phyloP scores from a whole-genome alignment of 2,113 vertebrate genomes.

The Mus musculus region GRCm39 chr9:103322501-103323000 shows the following conservation, averaged over 20 bases:
- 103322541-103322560: neutral
- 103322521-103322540: neutral
- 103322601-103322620: neutral
- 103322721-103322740: neutral
- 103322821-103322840: too few species aligned
- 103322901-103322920: too few species aligned
- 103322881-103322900: too few species aligned
- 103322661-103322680: neutral
- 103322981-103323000: too few species aligned
- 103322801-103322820: too few species aligned
- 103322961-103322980: too few species aligned
- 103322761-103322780: neutral
- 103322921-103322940: too few species aligned
- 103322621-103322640: neutral
- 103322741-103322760: neutral
- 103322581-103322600: neutral
- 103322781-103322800: too few species aligned
- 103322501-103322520: neutral
- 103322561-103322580: neutral
- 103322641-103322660: neutral
- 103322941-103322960: too few species aligned
- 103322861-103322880: too few species aligned
- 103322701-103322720: neutral
- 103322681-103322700: neutral
- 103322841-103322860: too few species aligned